Percentiles rank a stretch among this genome's conserved stretches.
Conservation (phyloP, 1,140 invertebrate species). For the Drosophila micromelanica region DNA sequence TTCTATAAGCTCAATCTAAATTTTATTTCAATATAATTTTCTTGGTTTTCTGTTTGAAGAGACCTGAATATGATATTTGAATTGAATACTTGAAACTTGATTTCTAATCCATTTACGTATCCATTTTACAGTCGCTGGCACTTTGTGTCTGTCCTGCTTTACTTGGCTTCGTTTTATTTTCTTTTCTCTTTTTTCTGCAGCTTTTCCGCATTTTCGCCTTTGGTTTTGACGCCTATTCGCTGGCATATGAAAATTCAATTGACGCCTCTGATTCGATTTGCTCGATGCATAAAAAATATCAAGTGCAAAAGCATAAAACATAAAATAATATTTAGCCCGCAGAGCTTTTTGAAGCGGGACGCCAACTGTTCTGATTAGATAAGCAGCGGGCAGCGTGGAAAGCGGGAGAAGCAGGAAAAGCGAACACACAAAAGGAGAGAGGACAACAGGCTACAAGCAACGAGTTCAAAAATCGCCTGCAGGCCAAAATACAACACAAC, state of each 20-base stretch:
- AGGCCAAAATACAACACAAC: slow-evolving; percentile 30
- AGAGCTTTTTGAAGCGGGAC: slow-evolving; percentile 65
- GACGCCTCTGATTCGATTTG: slow-evolving; percentile 61
- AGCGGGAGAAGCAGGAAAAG: too few relatives aligned
- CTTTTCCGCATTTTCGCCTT: slow-evolving; percentile 16
- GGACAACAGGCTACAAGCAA: too few relatives aligned
- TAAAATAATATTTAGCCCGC: slow-evolving; percentile 49
- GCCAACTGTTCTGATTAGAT: slow-evolving; percentile 67
- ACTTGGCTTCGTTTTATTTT: not conserved
- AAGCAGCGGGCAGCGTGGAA: slow-evolving; percentile 46
- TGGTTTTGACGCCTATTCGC: slow-evolving; percentile 45
- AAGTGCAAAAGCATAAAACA: slow-evolving; percentile 14
- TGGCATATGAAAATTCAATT: slow-evolving; percentile 75
- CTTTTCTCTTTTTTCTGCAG: not conserved
- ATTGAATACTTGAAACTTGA: not conserved
- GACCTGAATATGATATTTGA: not conserved
- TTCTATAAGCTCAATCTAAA: not conserved
- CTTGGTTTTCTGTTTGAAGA: not conserved
- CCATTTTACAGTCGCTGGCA: not conserved
- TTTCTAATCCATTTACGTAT: slow-evolving; percentile 10
- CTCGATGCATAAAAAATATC: slow-evolving; percentile 10
- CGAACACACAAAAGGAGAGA: not conserved
- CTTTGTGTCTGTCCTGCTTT: not conserved
- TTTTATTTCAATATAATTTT: not conserved
- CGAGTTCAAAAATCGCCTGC: slow-evolving; percentile 30